A percentile compares a stretch with the other conserved stretches of the same genome.
Conservation (phyloP, 2,797 vertebrate genomes). For the Hydrolagus colliei region DNA sequence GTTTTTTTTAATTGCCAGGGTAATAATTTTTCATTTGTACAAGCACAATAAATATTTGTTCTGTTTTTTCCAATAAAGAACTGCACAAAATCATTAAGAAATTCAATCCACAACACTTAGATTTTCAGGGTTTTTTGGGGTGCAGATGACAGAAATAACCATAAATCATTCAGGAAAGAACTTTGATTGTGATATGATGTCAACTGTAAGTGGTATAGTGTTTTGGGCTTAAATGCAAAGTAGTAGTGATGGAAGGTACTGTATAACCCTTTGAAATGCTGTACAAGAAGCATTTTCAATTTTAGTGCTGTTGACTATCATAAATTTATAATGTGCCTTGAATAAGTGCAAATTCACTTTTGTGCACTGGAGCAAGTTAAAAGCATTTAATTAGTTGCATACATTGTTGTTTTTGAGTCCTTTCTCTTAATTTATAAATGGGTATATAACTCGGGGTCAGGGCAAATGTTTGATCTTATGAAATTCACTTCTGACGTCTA, state of each 20-base stretch:
- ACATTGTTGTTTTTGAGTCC: too few relatives aligned
- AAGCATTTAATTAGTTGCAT: too few relatives aligned
- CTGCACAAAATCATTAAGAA: background rate
- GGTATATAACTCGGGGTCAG: background rate
- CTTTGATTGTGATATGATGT: too few relatives aligned
- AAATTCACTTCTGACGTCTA: background rate
- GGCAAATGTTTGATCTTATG: background rate
- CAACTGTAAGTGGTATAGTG: too few relatives aligned
- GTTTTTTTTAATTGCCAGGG: background rate
- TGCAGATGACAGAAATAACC: background rate
- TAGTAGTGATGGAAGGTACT: background rate
- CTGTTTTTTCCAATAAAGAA: background rate
- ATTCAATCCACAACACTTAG: background rate
- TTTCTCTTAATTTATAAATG: too few relatives aligned
- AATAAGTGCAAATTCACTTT: background rate
- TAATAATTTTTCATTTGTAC: background rate
- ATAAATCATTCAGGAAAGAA: background rate
- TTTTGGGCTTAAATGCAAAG: background rate
- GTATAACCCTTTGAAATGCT: background rate
- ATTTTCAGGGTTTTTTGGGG: background rate
- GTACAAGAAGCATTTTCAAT: background rate
- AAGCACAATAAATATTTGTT: background rate
- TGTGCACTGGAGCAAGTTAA: too few relatives aligned
- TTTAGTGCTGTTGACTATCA: background rate
- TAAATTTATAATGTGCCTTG: background rate